phyloP scores from a whole-genome alignment of 2,113 vertebrate genomes.

The Charadrius vociferus region DNA sequence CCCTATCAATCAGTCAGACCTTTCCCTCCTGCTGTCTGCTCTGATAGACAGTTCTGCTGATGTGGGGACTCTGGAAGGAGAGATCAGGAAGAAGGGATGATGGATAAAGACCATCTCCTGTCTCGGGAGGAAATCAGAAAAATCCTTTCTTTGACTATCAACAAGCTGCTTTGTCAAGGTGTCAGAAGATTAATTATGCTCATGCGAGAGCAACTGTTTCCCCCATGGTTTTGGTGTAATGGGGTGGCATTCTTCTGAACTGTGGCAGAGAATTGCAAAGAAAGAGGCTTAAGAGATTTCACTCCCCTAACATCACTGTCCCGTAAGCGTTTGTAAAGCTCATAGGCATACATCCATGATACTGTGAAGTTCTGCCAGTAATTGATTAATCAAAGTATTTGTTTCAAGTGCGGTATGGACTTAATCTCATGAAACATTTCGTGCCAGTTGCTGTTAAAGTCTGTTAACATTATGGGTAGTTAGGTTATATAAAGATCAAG shows the following conservation, averaged over 20 bases:
- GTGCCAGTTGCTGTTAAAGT: neutral
- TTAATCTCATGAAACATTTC: neutral
- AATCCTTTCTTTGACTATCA: conserved; percentile 81
- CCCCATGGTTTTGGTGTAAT: conserved; percentile 36
- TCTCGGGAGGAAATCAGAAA: conserved; percentile 87
- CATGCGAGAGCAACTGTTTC: conserved; percentile 51
- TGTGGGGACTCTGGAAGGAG: conserved; percentile 78
- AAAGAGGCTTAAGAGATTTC: conserved; percentile 70
- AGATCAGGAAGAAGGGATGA: conserved; percentile 92
- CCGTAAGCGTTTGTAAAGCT: conserved; percentile 23
- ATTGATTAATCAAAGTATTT: conserved; percentile 53
- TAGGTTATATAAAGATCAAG: neutral
- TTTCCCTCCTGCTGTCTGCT: conserved; percentile 77
- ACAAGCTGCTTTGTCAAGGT: conserved; percentile 87
- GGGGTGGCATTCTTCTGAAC: conserved; percentile 71
- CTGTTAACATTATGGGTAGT: neutral
- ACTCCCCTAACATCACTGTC: conserved; percentile 37
- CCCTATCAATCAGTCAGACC: conserved; percentile 75
- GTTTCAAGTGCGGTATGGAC: neutral
- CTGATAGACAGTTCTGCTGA: conserved; percentile 81
- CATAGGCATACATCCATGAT: conserved; percentile 16
- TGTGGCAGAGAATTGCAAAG: conserved; percentile 68
- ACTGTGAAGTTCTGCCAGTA: conserved; percentile 22
- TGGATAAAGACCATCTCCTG: conserved; percentile 89
- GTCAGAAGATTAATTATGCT: conserved; percentile 85